Conservation (phyloP, 2,888 invertebrate species). For the Leucozona laternaria region DNA sequence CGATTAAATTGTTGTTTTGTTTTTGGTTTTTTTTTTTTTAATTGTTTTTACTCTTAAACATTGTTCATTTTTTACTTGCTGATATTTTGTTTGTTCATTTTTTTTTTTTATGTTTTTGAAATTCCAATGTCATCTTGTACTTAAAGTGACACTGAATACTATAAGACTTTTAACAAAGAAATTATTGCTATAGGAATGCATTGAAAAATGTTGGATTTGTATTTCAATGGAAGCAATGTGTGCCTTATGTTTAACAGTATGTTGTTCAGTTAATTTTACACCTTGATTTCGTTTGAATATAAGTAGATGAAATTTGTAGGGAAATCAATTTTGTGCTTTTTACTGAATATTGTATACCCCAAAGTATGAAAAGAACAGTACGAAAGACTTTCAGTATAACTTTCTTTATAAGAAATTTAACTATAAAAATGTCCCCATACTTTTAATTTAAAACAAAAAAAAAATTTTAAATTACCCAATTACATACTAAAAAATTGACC, state of each 20-base stretch:
- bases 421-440: too few relatives aligned
- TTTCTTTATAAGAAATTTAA: too few relatives aligned
- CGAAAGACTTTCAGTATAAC: too few relatives aligned
- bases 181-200: constrained; percentile 1
- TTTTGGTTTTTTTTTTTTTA: constrained; percentile 26
- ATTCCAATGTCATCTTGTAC: constrained; percentile 58
- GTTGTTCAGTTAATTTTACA: too few relatives aligned
- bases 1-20: constrained; percentile 58
- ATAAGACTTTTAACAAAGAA: constrained; percentile 5
- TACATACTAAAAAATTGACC: too few relatives aligned
- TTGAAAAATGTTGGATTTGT: not conserved
- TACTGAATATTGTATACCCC: too few relatives aligned
- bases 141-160: constrained; percentile 41
- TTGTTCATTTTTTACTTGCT: not conserved
- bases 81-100: constrained; percentile 12
- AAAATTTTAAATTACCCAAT: too few relatives aligned
- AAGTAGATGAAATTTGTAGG: too few relatives aligned
- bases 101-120: constrained; percentile 22
- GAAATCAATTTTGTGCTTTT: too few relatives aligned
- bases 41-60: constrained; percentile 24
- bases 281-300: too few relatives aligned
- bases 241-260: not conserved
- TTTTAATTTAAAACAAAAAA: too few relatives aligned
- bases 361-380: too few relatives aligned
- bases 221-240: not conserved